Evolutionary conservation across 2,113 vertebrate species (phyloP).

Genomic region (Oryzias curvinotus): DNA sequence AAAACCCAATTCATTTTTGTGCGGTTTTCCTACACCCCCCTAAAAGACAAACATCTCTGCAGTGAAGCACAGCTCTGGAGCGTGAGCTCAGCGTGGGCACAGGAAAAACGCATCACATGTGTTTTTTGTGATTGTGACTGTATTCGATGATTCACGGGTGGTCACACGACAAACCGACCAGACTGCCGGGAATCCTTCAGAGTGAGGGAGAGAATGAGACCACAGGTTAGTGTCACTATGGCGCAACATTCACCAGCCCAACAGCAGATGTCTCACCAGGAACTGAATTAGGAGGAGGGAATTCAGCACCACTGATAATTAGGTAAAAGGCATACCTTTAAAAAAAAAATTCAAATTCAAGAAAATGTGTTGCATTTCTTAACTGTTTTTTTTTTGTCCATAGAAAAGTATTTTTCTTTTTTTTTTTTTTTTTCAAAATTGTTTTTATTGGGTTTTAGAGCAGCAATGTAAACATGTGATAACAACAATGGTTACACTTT

Average conservation of each 20-base stretch:
- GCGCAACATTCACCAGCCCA: constrained; percentile 61
- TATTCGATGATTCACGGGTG: constrained; percentile 52
- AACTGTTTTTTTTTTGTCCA: too few species aligned
- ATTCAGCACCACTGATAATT: not conserved
- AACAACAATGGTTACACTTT: too few species aligned
- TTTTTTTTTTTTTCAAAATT: too few species aligned
- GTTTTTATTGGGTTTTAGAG: too few species aligned
- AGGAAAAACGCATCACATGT: constrained; percentile 47
- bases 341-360: not conserved
- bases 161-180: constrained; percentile 35
- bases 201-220: not conserved
- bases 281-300: not conserved
- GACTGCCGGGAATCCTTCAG: constrained; percentile 5
- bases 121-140: constrained; percentile 11
- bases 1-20: too few species aligned
- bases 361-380: too few species aligned
- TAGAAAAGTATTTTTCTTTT: too few species aligned
- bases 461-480: too few species aligned
- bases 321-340: not conserved
- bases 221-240: constrained; percentile 5
- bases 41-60: not conserved
- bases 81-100: not conserved
- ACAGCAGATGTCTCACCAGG: constrained; percentile 10
- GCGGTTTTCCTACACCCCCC: too few species aligned
- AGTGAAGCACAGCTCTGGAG: constrained; percentile 25